A percentile compares a stretch with the other conserved stretches of the same genome.
Evolutionary conservation across 92 coral and sea anemone genomes (phyloP).

Genomic region (Epizoanthus rinbou): DNA sequence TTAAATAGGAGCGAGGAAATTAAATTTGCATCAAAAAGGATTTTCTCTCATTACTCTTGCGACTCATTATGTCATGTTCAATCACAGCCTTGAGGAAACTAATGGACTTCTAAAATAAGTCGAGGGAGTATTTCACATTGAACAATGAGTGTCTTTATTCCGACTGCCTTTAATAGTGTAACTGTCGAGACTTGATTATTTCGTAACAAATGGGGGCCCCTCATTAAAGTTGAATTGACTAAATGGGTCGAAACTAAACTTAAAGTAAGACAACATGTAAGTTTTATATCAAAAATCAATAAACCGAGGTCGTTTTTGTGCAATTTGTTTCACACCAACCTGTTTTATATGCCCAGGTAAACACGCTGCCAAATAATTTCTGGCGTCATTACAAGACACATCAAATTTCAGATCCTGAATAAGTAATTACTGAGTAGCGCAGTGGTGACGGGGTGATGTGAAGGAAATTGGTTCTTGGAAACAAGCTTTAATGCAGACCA

Average conservation of each 20-base stretch:
- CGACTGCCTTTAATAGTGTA: slow-evolving; percentile 61
- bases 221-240: slow-evolving; percentile 67
- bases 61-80: slow-evolving; percentile 73
- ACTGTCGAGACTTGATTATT: slow-evolving; percentile 58
- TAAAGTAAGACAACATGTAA: slow-evolving; percentile 63
- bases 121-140: slow-evolving; percentile 47
- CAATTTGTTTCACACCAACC: slow-evolving; percentile 26
- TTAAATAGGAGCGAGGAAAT: slow-evolving; percentile 67
- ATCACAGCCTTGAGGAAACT: slow-evolving; percentile 65
- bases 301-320: slow-evolving; percentile 60
- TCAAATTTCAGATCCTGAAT: slow-evolving; percentile 16
- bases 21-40: slow-evolving; percentile 87
- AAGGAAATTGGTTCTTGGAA: slow-evolving; percentile 40
- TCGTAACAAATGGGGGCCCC: slow-evolving; percentile 53
- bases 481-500: slow-evolving; percentile 23
- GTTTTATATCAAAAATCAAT: slow-evolving; percentile 57
- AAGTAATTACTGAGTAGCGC: slow-evolving; percentile 9
- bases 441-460: slow-evolving; percentile 13
- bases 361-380: slow-evolving; percentile 2
- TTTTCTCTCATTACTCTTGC: slow-evolving; percentile 53
- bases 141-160: slow-evolving; percentile 56
- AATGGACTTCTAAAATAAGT: slow-evolving; percentile 69
- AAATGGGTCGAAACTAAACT: slow-evolving; percentile 51
- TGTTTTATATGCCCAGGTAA: slow-evolving; percentile 27
- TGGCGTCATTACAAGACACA: neutral